Evolutionary conservation across 2,797 vertebrate genomes (phyloP).

Genomic region (Oreochromis grahami): DNA sequence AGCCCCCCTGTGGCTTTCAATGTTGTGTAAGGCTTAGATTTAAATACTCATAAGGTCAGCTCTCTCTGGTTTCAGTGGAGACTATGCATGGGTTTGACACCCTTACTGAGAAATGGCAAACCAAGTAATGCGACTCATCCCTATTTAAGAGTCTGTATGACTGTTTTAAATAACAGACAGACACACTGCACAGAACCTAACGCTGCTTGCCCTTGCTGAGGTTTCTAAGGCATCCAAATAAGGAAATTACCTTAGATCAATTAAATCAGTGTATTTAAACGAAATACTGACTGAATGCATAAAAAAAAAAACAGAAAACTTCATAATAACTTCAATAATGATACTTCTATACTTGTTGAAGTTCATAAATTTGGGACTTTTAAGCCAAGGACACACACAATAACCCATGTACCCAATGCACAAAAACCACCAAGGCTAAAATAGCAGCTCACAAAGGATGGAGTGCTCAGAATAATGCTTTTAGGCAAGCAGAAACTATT

Average conservation of each 20-base stretch:
- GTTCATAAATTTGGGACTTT: not conserved
- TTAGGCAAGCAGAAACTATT: conserved; percentile 34
- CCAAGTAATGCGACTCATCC: conserved; percentile 29
- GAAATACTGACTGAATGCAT: not conserved
- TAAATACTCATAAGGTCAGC: conserved; percentile 70
- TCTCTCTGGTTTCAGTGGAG: conserved; percentile 69
- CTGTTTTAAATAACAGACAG: conserved; percentile 12
- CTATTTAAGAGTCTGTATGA: not conserved
- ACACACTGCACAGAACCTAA: not conserved
- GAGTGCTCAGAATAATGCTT: conserved; percentile 20
- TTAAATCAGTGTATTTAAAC: not conserved
- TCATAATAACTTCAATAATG: not conserved
- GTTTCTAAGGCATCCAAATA: not conserved
- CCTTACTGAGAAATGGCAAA: conserved; percentile 57
- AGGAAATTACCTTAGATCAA: not conserved
- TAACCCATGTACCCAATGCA: not conserved
- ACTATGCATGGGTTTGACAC: conserved; percentile 46
- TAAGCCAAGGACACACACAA: not conserved
- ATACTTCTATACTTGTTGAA: not conserved
- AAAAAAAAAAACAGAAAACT: not conserved
- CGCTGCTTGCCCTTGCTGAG: not conserved
- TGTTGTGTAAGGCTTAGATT: conserved; percentile 60
- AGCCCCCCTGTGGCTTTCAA: conserved; percentile 12
- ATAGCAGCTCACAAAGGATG: conserved; percentile 33
- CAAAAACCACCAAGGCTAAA: conserved; percentile 5